Evolutionary conservation across 2,797 vertebrate genomes (phyloP).

Genomic region (Girardinus metallicus): DNA sequence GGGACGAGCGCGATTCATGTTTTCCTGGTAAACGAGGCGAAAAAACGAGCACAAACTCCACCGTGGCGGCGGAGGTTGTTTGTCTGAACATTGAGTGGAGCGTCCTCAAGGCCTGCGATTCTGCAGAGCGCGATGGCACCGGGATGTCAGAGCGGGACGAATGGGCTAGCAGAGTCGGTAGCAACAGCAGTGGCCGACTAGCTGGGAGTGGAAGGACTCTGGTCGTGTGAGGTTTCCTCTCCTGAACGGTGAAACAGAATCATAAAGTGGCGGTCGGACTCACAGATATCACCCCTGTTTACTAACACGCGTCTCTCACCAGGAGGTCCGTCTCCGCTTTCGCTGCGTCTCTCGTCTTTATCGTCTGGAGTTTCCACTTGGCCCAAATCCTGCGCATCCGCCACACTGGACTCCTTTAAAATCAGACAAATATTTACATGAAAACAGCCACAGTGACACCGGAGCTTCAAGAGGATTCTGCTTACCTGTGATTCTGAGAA

Average conservation of each 20-base stretch:
- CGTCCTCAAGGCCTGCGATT: constrained; percentile 47
- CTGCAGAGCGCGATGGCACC: constrained; percentile 35
- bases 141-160: constrained; percentile 30
- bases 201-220: constrained; percentile 51
- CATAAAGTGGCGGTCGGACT: constrained; percentile 9
- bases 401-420: constrained; percentile 69
- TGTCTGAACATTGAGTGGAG: constrained; percentile 70
- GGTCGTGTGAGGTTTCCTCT: constrained; percentile 52
- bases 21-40: constrained; percentile 67
- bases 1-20: constrained; percentile 45
- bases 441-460: neutral
- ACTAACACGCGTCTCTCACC: constrained; percentile 52
- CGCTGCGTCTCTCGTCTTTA: constrained; percentile 42
- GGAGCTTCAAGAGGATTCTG: neutral
- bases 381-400: constrained; percentile 62
- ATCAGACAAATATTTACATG: neutral
- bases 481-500: constrained; percentile 75
- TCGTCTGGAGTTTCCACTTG: constrained; percentile 57
- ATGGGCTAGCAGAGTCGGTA: constrained; percentile 40
- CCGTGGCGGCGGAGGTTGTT: constrained; percentile 63
- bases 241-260: constrained; percentile 46
- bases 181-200: constrained; percentile 54
- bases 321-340: constrained; percentile 44
- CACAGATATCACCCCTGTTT: constrained; percentile 14
- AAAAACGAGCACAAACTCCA: constrained; percentile 73